phyloP scores from a whole-genome alignment of 2,113 vertebrate genomes.

The Hymenochirus boettgeri region DNA sequence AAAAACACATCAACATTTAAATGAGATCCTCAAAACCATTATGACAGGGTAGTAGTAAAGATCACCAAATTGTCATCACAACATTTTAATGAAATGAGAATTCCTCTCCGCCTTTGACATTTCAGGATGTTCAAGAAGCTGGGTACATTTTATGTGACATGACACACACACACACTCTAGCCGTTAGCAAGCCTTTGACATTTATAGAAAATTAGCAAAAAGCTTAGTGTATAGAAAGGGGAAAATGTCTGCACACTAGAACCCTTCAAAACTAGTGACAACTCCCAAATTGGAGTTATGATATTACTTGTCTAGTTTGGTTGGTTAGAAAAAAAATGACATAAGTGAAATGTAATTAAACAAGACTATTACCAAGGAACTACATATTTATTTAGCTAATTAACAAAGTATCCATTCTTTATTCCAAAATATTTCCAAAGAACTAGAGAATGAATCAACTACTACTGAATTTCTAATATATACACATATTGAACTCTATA shows the following conservation, averaged over 20 bases:
- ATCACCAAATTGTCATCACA: slow-evolving; percentile 28
- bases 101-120: slow-evolving; percentile 46
- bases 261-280: no score
- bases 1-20: slow-evolving; percentile 38
- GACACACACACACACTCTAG: slow-evolving; percentile 42
- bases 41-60: slow-evolving; percentile 41
- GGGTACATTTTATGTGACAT: slow-evolving; percentile 25
- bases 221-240: slow-evolving; percentile 17
- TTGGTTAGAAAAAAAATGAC: no score
- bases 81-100: slow-evolving; percentile 45
- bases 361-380: no score
- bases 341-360: no score
- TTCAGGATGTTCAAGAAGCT: slow-evolving; percentile 42
- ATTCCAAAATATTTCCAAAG: no score
- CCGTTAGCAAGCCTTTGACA: slow-evolving; percentile 43
- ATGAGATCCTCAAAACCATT: slow-evolving; percentile 35
- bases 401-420: no score
- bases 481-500: no score
- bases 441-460: no score
- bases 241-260: not conserved
- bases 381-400: no score
- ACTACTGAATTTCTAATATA: no score
- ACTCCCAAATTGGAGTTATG: no score
- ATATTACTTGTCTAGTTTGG: no score
- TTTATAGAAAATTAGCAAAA: slow-evolving; percentile 37